Percentiles rank a stretch among this genome's conserved stretches.
These are phyloP conservation scores for Nomada hirtipes DNA, from an alignment of 2,888 invertebrate genomes.

Conservation along the genomic window DNA sequence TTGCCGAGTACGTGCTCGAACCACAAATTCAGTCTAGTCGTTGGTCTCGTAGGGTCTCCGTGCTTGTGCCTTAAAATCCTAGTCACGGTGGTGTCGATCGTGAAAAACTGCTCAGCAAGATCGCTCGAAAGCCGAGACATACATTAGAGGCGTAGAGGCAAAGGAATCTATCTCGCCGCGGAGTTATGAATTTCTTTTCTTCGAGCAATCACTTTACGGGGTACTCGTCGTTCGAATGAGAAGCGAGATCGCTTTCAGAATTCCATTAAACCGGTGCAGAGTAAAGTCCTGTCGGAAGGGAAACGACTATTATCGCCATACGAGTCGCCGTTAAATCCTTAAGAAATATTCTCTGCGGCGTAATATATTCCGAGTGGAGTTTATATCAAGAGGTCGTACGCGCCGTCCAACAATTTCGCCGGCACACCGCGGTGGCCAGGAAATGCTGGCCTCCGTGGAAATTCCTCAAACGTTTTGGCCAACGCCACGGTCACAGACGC, in stretches of 20 bases:
- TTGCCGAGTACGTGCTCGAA: conserved; percentile 44
- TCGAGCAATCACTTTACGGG: conserved; percentile 8
- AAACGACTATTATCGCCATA: conserved; percentile 57
- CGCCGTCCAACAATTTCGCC: conserved; percentile 47
- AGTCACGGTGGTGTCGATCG: conserved; percentile 18
- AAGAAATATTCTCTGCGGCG: conserved; percentile 54
- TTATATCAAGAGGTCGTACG: conserved; percentile 22
- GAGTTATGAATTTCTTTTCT: conserved; percentile 15
- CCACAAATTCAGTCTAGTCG: conserved; percentile 36
- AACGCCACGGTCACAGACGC: conserved; percentile 4
- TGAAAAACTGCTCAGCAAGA: background rate
- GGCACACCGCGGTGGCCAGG: background rate
- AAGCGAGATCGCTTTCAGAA: conserved; percentile 26
- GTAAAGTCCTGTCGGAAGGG: conserved; percentile 38
- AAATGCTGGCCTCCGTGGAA: conserved; percentile 36
- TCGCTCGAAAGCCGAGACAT: background rate
- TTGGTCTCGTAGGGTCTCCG: background rate
- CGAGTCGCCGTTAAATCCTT: conserved; percentile 50
- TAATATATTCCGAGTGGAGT: conserved; percentile 45
- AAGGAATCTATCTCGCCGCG: background rate
- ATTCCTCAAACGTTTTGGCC: conserved; percentile 61
- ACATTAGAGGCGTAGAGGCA: too few species aligned
- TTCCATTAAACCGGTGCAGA: conserved; percentile 44
- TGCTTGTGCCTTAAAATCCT: conserved; percentile 18
- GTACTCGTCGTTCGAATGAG: background rate